phyloP scores from a whole-genome alignment of 2,888 invertebrate species.

The Eulithis testata region DNA sequence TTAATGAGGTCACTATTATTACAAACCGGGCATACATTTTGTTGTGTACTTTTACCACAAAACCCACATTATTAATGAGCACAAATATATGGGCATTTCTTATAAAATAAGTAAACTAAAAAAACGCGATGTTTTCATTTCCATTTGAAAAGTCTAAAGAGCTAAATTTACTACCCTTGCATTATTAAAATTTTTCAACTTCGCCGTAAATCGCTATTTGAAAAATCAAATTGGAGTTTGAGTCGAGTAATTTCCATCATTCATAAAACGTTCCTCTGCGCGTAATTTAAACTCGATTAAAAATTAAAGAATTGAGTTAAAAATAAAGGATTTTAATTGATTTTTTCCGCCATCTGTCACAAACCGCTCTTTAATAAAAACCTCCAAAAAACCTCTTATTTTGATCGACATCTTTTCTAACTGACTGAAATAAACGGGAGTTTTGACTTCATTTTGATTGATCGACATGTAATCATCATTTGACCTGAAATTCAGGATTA shows the following conservation, averaged over 20 bases:
- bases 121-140: too few species aligned
- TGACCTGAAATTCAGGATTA: background rate
- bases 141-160: too few species aligned
- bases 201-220: background rate
- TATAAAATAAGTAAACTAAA: too few species aligned
- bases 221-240: slow-evolving; percentile 7
- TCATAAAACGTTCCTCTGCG: slow-evolving; percentile 12
- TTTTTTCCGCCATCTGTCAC: slow-evolving; percentile 27
- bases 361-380: slow-evolving; percentile 20
- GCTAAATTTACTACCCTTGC: background rate
- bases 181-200: background rate
- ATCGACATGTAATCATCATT: slow-evolving; percentile 17
- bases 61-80: too few species aligned
- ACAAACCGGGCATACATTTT: background rate
- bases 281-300: slow-evolving; percentile 3
- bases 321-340: slow-evolving; percentile 19
- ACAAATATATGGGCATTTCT: too few species aligned
- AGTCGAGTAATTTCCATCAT: slow-evolving; percentile 8
- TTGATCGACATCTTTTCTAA: slow-evolving; percentile 32
- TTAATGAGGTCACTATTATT: slow-evolving; percentile 7
- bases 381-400: slow-evolving; percentile 21
- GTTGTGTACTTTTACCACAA: too few species aligned
- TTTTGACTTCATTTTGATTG: slow-evolving; percentile 12
- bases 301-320: slow-evolving; percentile 16
- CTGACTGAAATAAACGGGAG: slow-evolving; percentile 7